phyloP scores from a whole-genome alignment of 2,888 invertebrate species.

The Lampropteryx suffumata region DNA sequence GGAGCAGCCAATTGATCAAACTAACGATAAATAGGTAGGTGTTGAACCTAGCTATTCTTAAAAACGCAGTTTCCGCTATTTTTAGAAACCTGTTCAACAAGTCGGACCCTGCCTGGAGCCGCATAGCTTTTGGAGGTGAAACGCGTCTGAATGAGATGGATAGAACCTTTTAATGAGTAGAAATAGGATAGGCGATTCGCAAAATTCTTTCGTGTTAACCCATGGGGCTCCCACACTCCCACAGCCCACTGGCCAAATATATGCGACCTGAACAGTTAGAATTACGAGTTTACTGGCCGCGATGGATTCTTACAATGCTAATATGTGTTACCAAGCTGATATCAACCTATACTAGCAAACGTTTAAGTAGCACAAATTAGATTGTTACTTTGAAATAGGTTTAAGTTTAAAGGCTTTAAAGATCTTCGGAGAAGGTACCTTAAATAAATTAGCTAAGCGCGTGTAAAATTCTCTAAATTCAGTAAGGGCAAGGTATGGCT shows the following conservation, averaged over 20 bases:
- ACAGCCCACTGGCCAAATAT: conserved; percentile 32
- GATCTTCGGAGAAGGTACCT: too few species aligned
- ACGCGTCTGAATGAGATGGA: conserved; percentile 71
- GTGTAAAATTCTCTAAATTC: too few species aligned
- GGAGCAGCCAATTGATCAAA: conserved; percentile 18
- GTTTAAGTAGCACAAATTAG: too few species aligned
- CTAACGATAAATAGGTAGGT: conserved; percentile 18
- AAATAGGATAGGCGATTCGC: conserved; percentile 70
- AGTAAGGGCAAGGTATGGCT: too few species aligned
- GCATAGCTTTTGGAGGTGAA: conserved; percentile 78
- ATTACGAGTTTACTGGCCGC: conserved; percentile 25
- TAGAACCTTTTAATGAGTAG: conserved; percentile 53
- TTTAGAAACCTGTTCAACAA: conserved; percentile 78
- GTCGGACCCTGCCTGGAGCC: conserved; percentile 70
- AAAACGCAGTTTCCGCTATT: conserved; percentile 71
- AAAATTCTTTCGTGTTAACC: conserved; percentile 69
- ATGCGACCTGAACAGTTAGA: conserved; percentile 46
- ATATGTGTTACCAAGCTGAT: too few species aligned
- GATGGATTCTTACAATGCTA: too few species aligned
- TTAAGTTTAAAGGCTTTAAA: too few species aligned
- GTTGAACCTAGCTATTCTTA: conserved; percentile 48
- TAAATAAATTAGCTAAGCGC: too few species aligned
- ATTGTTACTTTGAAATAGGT: too few species aligned
- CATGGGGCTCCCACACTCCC: conserved; percentile 42
- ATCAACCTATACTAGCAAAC: too few species aligned